Conservation (phyloP, 2,888 invertebrate genomes). For the Pollenia angustigena region DNA sequence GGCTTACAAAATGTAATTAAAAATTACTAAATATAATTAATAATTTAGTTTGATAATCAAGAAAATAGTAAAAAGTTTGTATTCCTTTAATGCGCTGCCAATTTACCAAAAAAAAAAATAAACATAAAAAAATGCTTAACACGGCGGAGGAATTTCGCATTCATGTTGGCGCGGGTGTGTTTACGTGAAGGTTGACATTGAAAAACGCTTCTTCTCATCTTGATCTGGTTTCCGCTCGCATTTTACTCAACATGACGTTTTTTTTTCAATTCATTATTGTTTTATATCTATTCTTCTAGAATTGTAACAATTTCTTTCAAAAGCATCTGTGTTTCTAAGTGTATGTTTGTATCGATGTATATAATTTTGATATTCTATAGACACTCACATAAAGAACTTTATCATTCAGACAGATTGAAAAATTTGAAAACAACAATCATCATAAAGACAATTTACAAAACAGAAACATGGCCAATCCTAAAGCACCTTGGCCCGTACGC, state of each 20-base stretch:
- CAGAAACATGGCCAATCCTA: slow-evolving; percentile 85
- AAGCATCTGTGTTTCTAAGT: slow-evolving; percentile 23
- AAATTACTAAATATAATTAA: too few species aligned
- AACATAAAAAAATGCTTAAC: neutral
- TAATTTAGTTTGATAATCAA: too few species aligned
- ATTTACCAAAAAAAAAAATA: neutral
- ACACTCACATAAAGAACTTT: slow-evolving; percentile 54
- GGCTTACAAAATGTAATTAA: too few species aligned
- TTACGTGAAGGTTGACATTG: slow-evolving; percentile 70
- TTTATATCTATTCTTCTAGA: slow-evolving; percentile 28
- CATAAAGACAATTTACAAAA: neutral
- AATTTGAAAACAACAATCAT: slow-evolving; percentile 53
- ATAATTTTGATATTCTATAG: slow-evolving; percentile 25
- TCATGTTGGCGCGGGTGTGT: slow-evolving; percentile 58
- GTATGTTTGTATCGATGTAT: slow-evolving; percentile 14
- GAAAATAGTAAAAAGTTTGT: neutral
- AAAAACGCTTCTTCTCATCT: slow-evolving; percentile 54
- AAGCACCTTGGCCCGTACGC: slow-evolving; percentile 91
- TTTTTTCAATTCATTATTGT: neutral
- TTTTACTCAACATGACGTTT: slow-evolving; percentile 45
- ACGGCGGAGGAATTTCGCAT: slow-evolving; percentile 55
- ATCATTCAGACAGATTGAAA: slow-evolving; percentile 62
- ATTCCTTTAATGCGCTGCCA: slow-evolving; percentile 13
- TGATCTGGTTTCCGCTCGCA: slow-evolving; percentile 25
- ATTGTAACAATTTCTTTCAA: slow-evolving; percentile 27